phyloP scores from a whole-genome alignment of 1,140 invertebrate species.

The Leptinotarsa lineolata region DNA sequence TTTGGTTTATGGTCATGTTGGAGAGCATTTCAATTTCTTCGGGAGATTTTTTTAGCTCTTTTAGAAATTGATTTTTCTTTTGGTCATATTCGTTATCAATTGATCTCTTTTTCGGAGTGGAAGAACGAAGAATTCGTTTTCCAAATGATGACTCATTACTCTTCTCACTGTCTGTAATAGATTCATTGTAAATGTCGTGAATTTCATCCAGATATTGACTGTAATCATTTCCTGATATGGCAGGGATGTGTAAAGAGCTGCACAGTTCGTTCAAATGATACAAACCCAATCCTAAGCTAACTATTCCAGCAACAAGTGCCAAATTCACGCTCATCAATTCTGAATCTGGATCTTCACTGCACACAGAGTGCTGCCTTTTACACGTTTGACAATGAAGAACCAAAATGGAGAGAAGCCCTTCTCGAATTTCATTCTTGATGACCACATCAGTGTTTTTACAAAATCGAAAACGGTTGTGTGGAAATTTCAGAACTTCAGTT shows the following conservation, averaged over 20 bases:
- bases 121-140: slow-evolving; percentile 11
- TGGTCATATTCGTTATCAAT: slow-evolving; percentile 20
- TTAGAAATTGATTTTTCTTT: slow-evolving; percentile 32
- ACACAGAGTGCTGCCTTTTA: slow-evolving; percentile 29
- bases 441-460: slow-evolving; percentile 31
- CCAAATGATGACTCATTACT: slow-evolving; percentile 14
- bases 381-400: slow-evolving; percentile 33
- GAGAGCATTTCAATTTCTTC: slow-evolving; percentile 34
- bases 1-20: slow-evolving; percentile 32
- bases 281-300: slow-evolving; percentile 36
- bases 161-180: slow-evolving; percentile 9
- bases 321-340: slow-evolving; percentile 39
- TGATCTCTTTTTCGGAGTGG: slow-evolving; percentile 28
- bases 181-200: slow-evolving; percentile 31
- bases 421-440: slow-evolving; percentile 36
- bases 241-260: slow-evolving; percentile 35
- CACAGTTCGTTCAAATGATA: slow-evolving; percentile 39
- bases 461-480: slow-evolving; percentile 32
- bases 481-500: slow-evolving; percentile 33
- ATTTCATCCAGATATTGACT: slow-evolving; percentile 34
- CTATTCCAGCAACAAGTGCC: slow-evolving; percentile 37
- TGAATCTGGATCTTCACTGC: slow-evolving; percentile 37
- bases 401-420: slow-evolving; percentile 39
- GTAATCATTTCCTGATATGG: slow-evolving; percentile 32
- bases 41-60: slow-evolving; percentile 22